Conservation (phyloP, 2,113 vertebrate species). For the Willisornis vidua region DNA sequence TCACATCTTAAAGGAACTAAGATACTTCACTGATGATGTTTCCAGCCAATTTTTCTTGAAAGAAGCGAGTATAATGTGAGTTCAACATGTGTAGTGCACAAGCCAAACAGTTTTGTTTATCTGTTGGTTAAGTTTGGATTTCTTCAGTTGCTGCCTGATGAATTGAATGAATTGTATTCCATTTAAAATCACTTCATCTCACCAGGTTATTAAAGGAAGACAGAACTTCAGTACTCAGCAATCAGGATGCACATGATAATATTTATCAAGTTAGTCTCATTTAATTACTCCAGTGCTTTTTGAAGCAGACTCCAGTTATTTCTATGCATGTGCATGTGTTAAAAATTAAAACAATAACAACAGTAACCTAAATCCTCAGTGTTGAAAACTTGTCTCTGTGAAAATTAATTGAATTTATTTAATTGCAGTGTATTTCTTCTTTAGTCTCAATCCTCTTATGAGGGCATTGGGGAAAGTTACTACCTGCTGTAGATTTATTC, state of each 20-base stretch:
- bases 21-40: neutral
- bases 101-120: neutral
- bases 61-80: neutral
- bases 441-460: neutral
- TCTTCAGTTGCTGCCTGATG: neutral
- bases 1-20: neutral
- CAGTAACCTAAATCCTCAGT: neutral
- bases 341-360: neutral
- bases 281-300: neutral
- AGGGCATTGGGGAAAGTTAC: neutral
- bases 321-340: neutral
- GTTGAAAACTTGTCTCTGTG: neutral
- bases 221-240: neutral
- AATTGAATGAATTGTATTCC: neutral
- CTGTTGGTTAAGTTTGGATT: neutral
- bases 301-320: neutral
- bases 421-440: neutral
- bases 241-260: neutral
- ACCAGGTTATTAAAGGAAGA: neutral
- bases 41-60: neutral
- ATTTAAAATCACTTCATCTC: neutral
- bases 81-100: neutral
- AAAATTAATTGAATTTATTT: conserved; percentile 1
- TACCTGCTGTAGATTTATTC: neutral
- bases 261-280: neutral